Conservation (phyloP, 1,140 invertebrate species). For the Aphidius ervi region DNA sequence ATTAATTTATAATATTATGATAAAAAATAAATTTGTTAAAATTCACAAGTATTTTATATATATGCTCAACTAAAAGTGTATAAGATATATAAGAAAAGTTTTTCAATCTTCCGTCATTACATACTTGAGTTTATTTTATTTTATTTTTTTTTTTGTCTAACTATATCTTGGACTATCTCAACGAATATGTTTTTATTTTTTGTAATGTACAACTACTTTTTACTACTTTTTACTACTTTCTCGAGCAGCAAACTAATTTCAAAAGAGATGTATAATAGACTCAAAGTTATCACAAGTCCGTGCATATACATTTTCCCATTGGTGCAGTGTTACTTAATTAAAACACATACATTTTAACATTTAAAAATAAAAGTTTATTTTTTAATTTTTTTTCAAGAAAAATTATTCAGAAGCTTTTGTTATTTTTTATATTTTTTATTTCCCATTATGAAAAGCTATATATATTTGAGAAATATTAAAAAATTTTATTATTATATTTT, state of each 20-base stretch:
- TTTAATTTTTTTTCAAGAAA: neutral
- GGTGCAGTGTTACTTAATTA: slow-evolving; percentile 7
- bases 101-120: slow-evolving; percentile 48
- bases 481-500: neutral
- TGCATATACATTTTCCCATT: neutral
- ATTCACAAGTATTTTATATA: neutral
- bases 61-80: too few relatives aligned
- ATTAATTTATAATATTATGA: neutral
- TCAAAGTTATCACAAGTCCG: neutral
- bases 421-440: neutral
- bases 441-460: too few relatives aligned
- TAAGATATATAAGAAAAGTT: slow-evolving; percentile 29
- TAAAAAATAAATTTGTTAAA: neutral
- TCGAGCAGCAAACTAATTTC: slow-evolving; percentile 1
- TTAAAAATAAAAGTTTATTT: too few relatives aligned
- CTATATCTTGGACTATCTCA: slow-evolving; percentile 23
- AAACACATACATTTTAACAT: neutral
- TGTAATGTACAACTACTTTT: slow-evolving; percentile 6
- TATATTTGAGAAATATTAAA: neutral
- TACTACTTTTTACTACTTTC: neutral
- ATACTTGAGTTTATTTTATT: slow-evolving; percentile 24
- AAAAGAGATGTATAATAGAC: slow-evolving; percentile 8
- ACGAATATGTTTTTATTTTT: slow-evolving; percentile 15
- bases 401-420: neutral
- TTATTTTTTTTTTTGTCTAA: slow-evolving; percentile 21